A percentile compares a stretch with the other conserved stretches of the same genome.
These are phyloP conservation scores for Microctonus brassicae DNA, from an alignment of 2,888 invertebrate species.

Conservation along the genomic window DNA sequence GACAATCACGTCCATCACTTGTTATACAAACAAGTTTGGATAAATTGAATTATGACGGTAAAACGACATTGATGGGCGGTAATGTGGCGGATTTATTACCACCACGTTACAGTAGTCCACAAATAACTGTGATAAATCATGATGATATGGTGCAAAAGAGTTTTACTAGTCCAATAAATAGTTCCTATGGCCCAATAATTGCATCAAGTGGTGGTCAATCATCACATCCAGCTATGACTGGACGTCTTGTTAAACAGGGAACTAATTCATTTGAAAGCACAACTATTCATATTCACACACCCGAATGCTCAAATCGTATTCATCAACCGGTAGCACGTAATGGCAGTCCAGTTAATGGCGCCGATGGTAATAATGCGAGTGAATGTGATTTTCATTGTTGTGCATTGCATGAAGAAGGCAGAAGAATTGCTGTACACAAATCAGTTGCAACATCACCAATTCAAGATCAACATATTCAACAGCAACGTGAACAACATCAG, in stretches of 20 bases:
- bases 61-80: conserved; percentile 58
- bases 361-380: conserved; percentile 72
- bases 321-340: conserved; percentile 79
- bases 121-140: conserved; percentile 95
- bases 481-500: conserved; percentile 62
- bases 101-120: conserved; percentile 78
- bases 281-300: conserved; percentile 85
- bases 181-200: conserved; percentile 62
- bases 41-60: conserved; percentile 71
- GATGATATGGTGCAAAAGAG: conserved; percentile 79
- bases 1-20: conserved; percentile 76
- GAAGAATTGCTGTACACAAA: conserved; percentile 92
- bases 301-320: conserved; percentile 81
- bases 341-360: conserved; percentile 75
- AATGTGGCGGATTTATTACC: conserved; percentile 71
- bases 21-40: conserved; percentile 84
- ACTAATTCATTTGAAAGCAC: conserved; percentile 78
- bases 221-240: conserved; percentile 53
- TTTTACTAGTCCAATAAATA: conserved; percentile 65
- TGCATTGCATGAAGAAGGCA: conserved; percentile 92
- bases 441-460: conserved; percentile 94
- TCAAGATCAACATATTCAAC: conserved; percentile 75
- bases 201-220: conserved; percentile 48
- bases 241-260: conserved; percentile 72
- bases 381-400: conserved; percentile 98